Percentiles rank a stretch among this genome's conserved stretches.
Evolutionary conservation across 2,888 invertebrate species (phyloP).

Genomic region (Andrena marginata): DNA sequence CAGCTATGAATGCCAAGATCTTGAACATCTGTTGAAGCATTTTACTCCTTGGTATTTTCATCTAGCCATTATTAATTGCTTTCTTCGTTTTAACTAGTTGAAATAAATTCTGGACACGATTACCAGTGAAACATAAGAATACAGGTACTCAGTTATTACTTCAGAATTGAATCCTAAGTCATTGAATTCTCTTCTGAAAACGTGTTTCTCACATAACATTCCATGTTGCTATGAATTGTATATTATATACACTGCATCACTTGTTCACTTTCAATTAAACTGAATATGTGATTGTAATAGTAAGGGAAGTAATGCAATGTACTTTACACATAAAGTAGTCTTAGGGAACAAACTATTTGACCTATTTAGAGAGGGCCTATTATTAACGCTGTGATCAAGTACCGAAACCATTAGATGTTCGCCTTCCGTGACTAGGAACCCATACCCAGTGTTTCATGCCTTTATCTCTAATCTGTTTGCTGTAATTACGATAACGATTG

Average conservation of each 20-base stretch:
- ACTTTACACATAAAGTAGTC: not conserved
- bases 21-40: not conserved
- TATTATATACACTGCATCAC: too few species aligned
- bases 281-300: not conserved
- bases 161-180: too few species aligned
- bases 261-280: not conserved
- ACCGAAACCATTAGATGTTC: slow-evolving; percentile 42
- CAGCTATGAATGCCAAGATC: slow-evolving; percentile 4
- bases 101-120: too few species aligned
- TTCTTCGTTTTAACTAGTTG: too few species aligned
- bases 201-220: too few species aligned
- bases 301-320: not conserved
- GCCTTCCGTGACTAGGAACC: slow-evolving; percentile 47
- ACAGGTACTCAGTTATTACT: too few species aligned
- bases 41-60: slow-evolving; percentile 1
- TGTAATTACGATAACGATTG: slow-evolving; percentile 42
- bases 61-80: not conserved
- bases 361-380: slow-evolving; percentile 30
- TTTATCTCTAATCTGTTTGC: slow-evolving; percentile 46
- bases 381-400: slow-evolving; percentile 30
- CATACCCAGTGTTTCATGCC: slow-evolving; percentile 31
- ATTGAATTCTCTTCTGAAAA: too few species aligned
- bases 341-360: slow-evolving; percentile 5
- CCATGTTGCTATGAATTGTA: too few species aligned
- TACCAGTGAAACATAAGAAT: too few species aligned